A percentile compares a stretch with the other conserved stretches of the same genome.
Conservation (phyloP, 1,140 invertebrate species). For the Medauroidea extradentata region DNA sequence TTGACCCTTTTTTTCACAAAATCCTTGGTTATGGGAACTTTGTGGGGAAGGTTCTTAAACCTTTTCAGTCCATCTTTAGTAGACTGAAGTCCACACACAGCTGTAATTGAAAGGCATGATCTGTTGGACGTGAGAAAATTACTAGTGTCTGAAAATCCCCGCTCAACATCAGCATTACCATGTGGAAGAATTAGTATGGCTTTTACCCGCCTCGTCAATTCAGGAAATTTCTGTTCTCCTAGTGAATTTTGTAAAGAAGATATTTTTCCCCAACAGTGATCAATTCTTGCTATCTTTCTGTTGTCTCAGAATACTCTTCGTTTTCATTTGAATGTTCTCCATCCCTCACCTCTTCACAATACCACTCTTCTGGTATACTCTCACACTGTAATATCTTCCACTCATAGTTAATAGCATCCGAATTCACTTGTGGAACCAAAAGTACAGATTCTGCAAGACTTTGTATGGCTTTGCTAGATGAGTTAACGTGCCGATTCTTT, state of each 20-base stretch:
- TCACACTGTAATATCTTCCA: neutral
- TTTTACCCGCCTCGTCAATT: constrained; percentile 9
- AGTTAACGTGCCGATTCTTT: too few relatives aligned
- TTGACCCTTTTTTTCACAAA: constrained; percentile 5
- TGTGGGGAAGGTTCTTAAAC: constrained; percentile 8
- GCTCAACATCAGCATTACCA: constrained; percentile 16
- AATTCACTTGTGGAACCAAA: neutral
- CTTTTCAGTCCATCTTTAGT: constrained; percentile 13
- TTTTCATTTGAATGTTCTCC: constrained; percentile 17
- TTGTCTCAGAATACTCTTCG: neutral
- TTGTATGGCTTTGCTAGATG: neutral
- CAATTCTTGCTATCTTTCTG: constrained; percentile 5
- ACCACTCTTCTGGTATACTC: constrained; percentile 3
- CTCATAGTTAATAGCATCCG: neutral
- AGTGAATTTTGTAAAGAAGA: constrained; percentile 8
- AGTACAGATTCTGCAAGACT: neutral
- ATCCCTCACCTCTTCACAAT: constrained; percentile 5
- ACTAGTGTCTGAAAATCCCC: constrained; percentile 14
- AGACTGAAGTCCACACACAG: constrained; percentile 12
- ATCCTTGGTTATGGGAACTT: constrained; percentile 15
- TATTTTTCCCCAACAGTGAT: constrained; percentile 14
- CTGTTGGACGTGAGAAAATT: constrained; percentile 15
- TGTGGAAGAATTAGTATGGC: constrained; percentile 11
- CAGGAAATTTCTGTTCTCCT: constrained; percentile 10
- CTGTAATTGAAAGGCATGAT: constrained; percentile 10